phyloP scores from a whole-genome alignment of 2,113 vertebrate species.

The Podarcis cretensis region DNA sequence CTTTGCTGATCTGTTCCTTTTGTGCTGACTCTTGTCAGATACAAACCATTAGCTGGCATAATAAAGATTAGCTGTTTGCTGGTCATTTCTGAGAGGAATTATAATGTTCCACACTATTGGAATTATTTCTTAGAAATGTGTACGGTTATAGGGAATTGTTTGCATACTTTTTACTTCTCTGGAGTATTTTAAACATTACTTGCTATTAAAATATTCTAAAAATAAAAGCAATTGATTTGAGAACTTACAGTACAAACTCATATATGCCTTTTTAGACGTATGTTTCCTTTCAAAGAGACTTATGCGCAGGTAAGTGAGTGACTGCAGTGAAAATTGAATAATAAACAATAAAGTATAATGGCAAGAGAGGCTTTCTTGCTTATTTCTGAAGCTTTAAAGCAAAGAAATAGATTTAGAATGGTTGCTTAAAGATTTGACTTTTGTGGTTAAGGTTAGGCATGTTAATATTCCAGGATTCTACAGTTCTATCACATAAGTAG shows the following conservation, averaged over 20 bases:
- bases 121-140: not conserved
- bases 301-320: not conserved
- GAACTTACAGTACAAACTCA: not conserved
- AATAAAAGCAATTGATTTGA: not conserved
- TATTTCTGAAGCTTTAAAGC: not conserved
- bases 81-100: not conserved
- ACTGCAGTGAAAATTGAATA: not conserved
- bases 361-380: not conserved
- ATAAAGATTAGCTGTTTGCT: conserved; percentile 5
- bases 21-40: not conserved
- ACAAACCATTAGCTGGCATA: not conserved
- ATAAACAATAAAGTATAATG: not conserved
- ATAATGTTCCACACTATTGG: not conserved
- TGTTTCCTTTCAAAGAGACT: not conserved
- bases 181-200: not conserved
- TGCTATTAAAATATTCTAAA: not conserved
- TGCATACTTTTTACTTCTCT: not conserved
- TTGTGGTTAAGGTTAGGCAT: not conserved
- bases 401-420: not conserved
- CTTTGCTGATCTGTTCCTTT: not conserved
- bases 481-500: not conserved
- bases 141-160: not conserved
- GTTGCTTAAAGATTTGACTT: not conserved
- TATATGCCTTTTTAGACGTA: not conserved
- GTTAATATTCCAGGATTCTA: not conserved